Base-by-base conservation (phyloP, 2,113 vertebrate genomes). In the Ophiodon elongatus region DNA sequence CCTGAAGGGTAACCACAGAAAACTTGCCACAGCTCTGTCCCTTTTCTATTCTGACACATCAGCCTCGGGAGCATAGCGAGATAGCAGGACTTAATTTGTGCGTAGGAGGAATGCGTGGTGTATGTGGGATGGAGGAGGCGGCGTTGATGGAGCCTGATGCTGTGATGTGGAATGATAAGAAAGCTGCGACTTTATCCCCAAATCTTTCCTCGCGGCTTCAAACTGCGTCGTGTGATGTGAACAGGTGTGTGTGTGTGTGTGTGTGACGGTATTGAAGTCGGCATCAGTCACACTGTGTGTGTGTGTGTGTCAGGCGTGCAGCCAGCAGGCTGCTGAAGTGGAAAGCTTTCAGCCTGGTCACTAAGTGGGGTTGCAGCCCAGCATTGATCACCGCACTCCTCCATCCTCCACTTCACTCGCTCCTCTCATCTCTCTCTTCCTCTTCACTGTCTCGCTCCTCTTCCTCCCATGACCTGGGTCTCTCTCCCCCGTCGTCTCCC, bases 271-370 rank as follows among this genome's bases (percentile, higher is more conserved):
- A n/a, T n/a, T n/a, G n/a, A n/a, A n/a, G n/a, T 79, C 73, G 64
- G 15, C n/a, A n/a, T n/a, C n/a, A n/a, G n/a, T n/a, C n/a, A n/a
- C n/a, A n/a, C n/a, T 63, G 71, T 72, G 68, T 47, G 65, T 6
- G 19, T 35, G 19, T 23, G 60, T 11, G 31, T 54, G 19, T 33
- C 29, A 39, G 69, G 64, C 43, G 10, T 59, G 74, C 63, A 76
- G 76, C 63, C 87, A 79, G 76, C 33, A 77, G 65, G 59, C 68
- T 67, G 75, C 71, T 69, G 82, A 66, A 90, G 83, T 83, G 68
- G 80, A 90, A 87, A 82, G 74, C 81, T 88, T 88, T 89, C 78
- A 91, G 85, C 73, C 71, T 63, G 75, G 80, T 79, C 69, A 82
- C 77, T 90, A 86, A 85, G 83, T 89, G 80, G 76, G 86, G 83